These are phyloP conservation scores for Mesoclemmys tuberculata DNA, from an alignment of 2,113 vertebrate species.

Conservation along the genomic window DNA sequence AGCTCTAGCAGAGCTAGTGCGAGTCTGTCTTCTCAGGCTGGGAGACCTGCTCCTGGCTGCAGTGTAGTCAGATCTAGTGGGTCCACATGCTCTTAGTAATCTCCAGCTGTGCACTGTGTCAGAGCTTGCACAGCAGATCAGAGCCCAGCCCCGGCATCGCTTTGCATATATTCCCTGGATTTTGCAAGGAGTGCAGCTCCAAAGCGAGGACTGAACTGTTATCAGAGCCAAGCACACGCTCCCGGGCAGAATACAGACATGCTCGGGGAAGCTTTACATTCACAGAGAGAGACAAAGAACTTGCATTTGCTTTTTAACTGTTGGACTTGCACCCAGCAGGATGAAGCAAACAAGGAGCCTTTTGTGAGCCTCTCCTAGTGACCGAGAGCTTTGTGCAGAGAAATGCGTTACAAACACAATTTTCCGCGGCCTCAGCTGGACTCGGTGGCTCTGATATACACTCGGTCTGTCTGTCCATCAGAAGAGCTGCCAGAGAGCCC, in stretches of 20 bases:
- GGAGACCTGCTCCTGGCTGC: not conserved
- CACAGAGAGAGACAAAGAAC: conserved; percentile 49
- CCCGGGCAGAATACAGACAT: conserved; percentile 49
- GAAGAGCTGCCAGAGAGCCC: conserved; percentile 24
- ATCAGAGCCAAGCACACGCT: conserved; percentile 40
- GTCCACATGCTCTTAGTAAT: not conserved
- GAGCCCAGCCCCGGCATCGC: not conserved
- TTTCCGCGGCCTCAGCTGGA: conserved; percentile 59
- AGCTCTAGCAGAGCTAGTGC: not conserved
- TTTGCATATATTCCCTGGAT: not conserved
- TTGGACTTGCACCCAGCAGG: conserved; percentile 58
- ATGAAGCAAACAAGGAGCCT: conserved; percentile 63
- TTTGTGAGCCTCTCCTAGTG: conserved; percentile 67
- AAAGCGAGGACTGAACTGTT: conserved; percentile 3
- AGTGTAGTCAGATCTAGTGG: not conserved
- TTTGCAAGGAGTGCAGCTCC: not conserved
- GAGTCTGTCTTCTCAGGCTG: not conserved
- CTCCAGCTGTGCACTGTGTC: fast-evolving
- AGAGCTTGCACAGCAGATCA: fast-evolving
- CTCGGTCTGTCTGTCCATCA: conserved; percentile 54
- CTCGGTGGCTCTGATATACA: conserved; percentile 36
- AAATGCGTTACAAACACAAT: conserved; percentile 63
- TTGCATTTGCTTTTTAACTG: conserved; percentile 51
- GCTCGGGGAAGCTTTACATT: conserved; percentile 49
- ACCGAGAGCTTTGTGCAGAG: conserved; percentile 62